Percentiles rank a stretch among this genome's conserved stretches.
Evolutionary conservation across 2,113 vertebrate species (phyloP).

Genomic region (Indicator indicator): DNA sequence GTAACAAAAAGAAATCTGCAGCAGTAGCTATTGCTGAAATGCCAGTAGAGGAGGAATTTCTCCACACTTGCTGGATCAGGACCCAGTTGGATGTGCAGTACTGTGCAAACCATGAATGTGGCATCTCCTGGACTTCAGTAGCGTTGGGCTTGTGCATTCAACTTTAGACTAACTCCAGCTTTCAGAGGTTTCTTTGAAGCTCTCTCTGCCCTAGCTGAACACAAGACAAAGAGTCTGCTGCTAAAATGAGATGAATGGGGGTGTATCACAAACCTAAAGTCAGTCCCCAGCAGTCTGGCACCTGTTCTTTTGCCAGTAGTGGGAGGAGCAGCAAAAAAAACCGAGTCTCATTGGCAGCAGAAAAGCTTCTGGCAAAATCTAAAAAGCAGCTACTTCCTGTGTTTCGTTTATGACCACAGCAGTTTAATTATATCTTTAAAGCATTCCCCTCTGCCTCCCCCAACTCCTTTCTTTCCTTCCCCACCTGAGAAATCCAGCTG

Average conservation of each 20-base stretch:
- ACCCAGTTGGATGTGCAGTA: neutral
- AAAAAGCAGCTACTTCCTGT: neutral
- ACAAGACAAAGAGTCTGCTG: neutral
- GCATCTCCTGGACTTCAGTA: neutral
- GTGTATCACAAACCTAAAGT: neutral
- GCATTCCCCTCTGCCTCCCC: neutral
- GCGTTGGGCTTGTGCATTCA: accelerated
- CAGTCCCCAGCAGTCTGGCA: slow-evolving; percentile 12
- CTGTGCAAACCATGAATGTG: neutral
- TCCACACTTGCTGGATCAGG: neutral
- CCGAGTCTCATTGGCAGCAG: slow-evolving; percentile 2
- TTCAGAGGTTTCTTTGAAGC: neutral
- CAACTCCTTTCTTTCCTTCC: neutral
- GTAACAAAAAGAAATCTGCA: neutral
- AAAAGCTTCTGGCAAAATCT: slow-evolving; percentile 7
- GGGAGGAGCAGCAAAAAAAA: slow-evolving; percentile 13
- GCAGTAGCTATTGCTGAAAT: neutral
- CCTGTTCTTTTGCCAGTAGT: neutral
- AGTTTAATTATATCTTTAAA: neutral
- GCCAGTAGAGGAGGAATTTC: neutral
- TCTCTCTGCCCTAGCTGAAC: neutral
- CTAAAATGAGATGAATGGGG: neutral
- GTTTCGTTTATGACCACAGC: neutral
- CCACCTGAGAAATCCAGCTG: neutral
- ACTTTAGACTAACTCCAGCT: neutral